phyloP scores from a whole-genome alignment of 2,113 vertebrate species.

The Anoplopoma fimbria region DNA sequence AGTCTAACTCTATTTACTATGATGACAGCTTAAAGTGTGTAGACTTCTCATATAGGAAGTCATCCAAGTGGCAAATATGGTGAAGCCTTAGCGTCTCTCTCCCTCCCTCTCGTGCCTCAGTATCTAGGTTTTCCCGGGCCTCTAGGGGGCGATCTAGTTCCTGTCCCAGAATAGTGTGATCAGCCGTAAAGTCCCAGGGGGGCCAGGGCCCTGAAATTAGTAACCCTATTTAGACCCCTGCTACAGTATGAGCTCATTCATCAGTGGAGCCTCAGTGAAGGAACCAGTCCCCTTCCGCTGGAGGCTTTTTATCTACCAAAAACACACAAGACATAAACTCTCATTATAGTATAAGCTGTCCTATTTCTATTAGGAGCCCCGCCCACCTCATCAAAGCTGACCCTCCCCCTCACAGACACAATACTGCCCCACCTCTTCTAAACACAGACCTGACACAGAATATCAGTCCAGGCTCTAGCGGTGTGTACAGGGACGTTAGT shows the following conservation, averaged over 20 bases:
- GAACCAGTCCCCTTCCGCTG: constrained; percentile 20
- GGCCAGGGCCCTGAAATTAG: constrained; percentile 59
- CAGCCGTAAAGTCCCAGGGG: constrained; percentile 48
- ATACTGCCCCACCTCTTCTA: constrained; percentile 13
- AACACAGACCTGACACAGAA: not conserved
- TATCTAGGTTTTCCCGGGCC: constrained; percentile 68
- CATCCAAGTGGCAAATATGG: constrained; percentile 36
- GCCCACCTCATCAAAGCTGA: constrained; percentile 37
- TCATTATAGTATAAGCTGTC: constrained; percentile 54
- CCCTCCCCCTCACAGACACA: constrained; percentile 26
- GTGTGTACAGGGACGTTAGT: not conserved
- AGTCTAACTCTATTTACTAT: constrained; percentile 5
- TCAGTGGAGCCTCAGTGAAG: constrained; percentile 36
- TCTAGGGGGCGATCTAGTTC: constrained; percentile 70
- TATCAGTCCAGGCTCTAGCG: not conserved
- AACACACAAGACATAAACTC: constrained; percentile 61
- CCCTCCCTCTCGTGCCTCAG: constrained; percentile 6
- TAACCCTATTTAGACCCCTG: constrained; percentile 63
- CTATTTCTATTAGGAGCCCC: constrained; percentile 53
- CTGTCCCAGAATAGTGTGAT: constrained; percentile 61
- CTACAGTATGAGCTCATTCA: constrained; percentile 45
- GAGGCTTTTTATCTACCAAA: constrained; percentile 59
- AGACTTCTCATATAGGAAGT: constrained; percentile 33
- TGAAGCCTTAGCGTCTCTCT: not conserved
- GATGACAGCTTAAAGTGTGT: constrained; percentile 18